A percentile compares a stretch with the other conserved stretches of the same genome.
Conservation (phyloP, 2,888 invertebrate species). For the Troides helena region DNA sequence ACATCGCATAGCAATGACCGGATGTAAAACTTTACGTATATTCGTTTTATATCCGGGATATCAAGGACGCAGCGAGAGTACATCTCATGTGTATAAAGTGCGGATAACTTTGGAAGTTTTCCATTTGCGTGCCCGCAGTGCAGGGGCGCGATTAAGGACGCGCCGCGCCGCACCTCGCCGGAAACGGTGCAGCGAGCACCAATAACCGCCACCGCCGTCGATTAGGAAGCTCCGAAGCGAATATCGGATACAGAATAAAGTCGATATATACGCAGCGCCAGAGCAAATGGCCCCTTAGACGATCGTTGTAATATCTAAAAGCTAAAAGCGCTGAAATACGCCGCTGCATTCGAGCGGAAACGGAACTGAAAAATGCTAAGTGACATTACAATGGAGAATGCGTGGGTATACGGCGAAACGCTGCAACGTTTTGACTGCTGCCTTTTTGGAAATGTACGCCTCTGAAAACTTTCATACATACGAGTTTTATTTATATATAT, state of each 20-base stretch:
- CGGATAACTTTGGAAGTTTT: slow-evolving; percentile 6
- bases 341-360: slow-evolving; percentile 46
- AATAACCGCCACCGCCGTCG: slow-evolving; percentile 22
- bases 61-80: too few species aligned
- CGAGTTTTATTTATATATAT: slow-evolving; percentile 30
- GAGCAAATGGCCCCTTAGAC: slow-evolving; percentile 69
- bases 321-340: slow-evolving; percentile 57
- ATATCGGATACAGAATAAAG: slow-evolving; percentile 55
- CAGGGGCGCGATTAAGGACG: slow-evolving; percentile 8
- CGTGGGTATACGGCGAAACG: slow-evolving; percentile 20
- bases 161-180: slow-evolving; percentile 6
- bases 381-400: slow-evolving; percentile 28
- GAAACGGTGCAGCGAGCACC: slow-evolving; percentile 6
- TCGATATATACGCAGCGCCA: slow-evolving; percentile 69
- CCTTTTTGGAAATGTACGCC: slow-evolving; percentile 20
- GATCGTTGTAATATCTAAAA: slow-evolving; percentile 69
- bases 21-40: too few species aligned
- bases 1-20: too few species aligned
- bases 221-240: slow-evolving; percentile 45
- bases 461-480: slow-evolving; percentile 26
- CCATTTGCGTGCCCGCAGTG: slow-evolving; percentile 7
- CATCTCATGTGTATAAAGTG: too few species aligned
- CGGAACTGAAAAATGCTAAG: slow-evolving; percentile 30
- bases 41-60: too few species aligned
- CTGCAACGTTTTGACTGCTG: slow-evolving; percentile 23